Percentiles rank a stretch among this genome's conserved stretches.
Conservation (phyloP, 2,797 vertebrate genomes). For the Phoxinus dragarum region DNA sequence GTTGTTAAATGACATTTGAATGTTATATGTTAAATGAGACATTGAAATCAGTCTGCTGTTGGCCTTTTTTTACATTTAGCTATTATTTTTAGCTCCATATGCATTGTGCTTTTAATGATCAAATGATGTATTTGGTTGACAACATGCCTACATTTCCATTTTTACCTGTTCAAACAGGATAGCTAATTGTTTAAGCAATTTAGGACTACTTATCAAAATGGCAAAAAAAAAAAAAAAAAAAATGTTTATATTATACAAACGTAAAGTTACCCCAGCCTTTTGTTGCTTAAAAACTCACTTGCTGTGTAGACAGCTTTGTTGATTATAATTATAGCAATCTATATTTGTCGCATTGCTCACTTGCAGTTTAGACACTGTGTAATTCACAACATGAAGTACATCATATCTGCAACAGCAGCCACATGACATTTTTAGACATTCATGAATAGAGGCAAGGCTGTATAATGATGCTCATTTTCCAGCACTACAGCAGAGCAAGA, state of each 20-base stretch:
- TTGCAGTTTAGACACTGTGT: conserved; percentile 16
- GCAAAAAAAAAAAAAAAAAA: background rate
- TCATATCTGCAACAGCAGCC: conserved; percentile 37
- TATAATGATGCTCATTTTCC: conserved; percentile 46
- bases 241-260: background rate
- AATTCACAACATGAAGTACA: background rate
- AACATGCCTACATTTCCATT: background rate
- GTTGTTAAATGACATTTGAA: conserved; percentile 41
- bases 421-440: conserved; percentile 35
- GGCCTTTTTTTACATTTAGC: background rate
- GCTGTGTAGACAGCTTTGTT: background rate
- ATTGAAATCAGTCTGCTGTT: background rate
- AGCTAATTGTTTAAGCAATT: background rate
- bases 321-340: conserved; percentile 21
- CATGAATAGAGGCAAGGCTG: conserved; percentile 35
- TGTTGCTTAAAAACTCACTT: background rate
- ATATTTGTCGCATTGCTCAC: background rate
- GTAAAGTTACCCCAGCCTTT: background rate
- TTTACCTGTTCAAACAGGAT: background rate
- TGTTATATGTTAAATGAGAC: conserved; percentile 14
- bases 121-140: background rate
- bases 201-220: background rate
- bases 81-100: background rate
- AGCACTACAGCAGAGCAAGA: conserved; percentile 46
- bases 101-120: background rate